Base-by-base conservation (phyloP, 1,140 invertebrate genomes). In the Lepeophtheirus salmonis region DNA sequence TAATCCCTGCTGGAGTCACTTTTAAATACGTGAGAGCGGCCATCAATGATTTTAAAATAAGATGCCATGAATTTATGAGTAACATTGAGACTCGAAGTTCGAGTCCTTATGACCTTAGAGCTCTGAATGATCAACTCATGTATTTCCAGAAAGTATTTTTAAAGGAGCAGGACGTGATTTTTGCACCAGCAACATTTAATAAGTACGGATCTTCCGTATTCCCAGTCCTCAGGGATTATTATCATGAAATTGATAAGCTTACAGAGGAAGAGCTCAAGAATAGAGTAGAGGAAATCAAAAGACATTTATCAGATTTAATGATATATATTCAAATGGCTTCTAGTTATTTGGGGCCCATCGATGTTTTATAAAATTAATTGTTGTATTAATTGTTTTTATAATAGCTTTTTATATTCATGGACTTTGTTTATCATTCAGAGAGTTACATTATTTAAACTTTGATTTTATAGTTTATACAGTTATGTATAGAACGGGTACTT, bases 71-170 rank as follows among this genome's bases (percentile, higher is more conserved):
- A 41, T 41, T 41, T 10, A 10, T 41, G 30, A 41, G 30, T 41
- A n/a, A 10, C 30, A 41, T 41, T 10, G 30, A 54, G 16, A 22
- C 16, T 1, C 18, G 18, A 3, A 2, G 3, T 2, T n/a, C 18
- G 22, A 22, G 23, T 22, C 52, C 52, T 2, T 20, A 71, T 63
- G 64, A 59, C 1, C 62, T 74, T 10, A 65, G 73, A 22, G 59
- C 64, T 52, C 65, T 75, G 1, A 76, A 75, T 62, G 74, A 76
- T 62, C 70, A 76, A 64, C 55, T 76, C 41, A 67, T 74, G 61
- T 59, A 72, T n/a, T 55, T 76, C n/a, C 73, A 76, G 63, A 67
- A 71, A 63, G 67, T 69, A 12, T 76, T 75, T 62, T 63, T 74
- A 3, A 69, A 73, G 61, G 67, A 67, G 2, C 61, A 65, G 13